Evolutionary conservation across 2,113 vertebrate species (phyloP).

Genomic region (Oriolus oriolus): DNA sequence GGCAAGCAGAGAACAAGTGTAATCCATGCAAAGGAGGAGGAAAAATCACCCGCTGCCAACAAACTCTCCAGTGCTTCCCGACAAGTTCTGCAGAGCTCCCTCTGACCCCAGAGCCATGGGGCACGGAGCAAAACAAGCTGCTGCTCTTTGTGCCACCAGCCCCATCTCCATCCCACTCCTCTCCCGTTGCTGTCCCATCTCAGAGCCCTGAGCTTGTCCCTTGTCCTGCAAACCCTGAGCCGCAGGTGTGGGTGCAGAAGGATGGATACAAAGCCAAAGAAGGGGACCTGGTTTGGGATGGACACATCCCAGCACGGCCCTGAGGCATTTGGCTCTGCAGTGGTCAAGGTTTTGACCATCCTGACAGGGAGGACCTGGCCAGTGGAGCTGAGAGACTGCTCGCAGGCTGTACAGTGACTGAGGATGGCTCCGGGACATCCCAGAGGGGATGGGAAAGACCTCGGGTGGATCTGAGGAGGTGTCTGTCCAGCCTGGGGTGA

Average conservation of each 20-base stretch:
- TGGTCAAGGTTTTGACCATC: not conserved
- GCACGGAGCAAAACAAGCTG: not conserved
- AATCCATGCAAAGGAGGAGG: slow-evolving; percentile 17
- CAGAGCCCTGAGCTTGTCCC: not conserved
- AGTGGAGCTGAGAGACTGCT: not conserved
- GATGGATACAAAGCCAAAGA: not conserved
- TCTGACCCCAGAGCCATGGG: not conserved
- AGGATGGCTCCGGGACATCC: rapidly evolving
- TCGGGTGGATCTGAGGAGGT: not conserved
- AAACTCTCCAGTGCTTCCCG: not conserved
- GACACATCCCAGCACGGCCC: rapidly evolving
- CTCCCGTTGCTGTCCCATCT: not conserved
- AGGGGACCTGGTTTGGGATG: not conserved
- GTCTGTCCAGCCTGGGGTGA: not conserved
- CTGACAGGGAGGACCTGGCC: not conserved
- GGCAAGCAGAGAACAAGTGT: slow-evolving; percentile 54
- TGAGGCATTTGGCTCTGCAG: not conserved
- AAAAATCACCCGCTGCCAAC: not conserved
- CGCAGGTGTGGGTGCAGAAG: rapidly evolving
- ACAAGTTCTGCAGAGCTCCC: not conserved
- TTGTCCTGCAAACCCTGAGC: not conserved
- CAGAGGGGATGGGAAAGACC: not conserved
- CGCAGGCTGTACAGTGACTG: not conserved
- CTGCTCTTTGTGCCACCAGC: not conserved
- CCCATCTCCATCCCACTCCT: not conserved